Evolutionary conservation across 2,888 invertebrate species (phyloP), one percentile per base, ranked within the genome.

Genomic region (Blastobasis lacticolella): DNA sequence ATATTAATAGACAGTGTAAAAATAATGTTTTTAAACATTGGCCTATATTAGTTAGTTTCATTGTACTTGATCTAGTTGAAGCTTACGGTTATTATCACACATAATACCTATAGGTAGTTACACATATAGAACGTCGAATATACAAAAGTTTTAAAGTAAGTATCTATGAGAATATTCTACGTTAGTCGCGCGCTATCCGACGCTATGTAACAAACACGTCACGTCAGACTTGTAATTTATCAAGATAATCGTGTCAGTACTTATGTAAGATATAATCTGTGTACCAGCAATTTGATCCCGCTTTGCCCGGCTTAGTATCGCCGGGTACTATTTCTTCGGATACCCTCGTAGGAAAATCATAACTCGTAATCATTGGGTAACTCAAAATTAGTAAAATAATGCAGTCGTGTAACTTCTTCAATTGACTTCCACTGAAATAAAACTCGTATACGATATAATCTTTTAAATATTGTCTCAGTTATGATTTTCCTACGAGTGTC

Each of bases 31-130:
- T 79, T 80, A 82, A 84, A 86, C 77, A 80, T 84, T 86, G 85
- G 77, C 85, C 82, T 84, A 87, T 78, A 64, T 81, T 72, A 75
- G 74, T 81, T 77, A 72, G 68, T 77, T 81, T 84, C 83, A 85
- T 84, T 84, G 88, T 87, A 84, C 79, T 83, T 74, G 70, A 78
- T 75, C 83, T 86, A 86, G 74, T 79, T 81, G 79, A 79, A 81
- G 88, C 87, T 87, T 88, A 87, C 71, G 68, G 64, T 80, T 87
- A 87, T 86, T 88, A 88, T 88, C 88, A 88, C 88, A 88, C 88
- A 78, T 42, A 68, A 72, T 71, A 73, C 75, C 79, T 76, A 80
- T 81, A 81, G 75, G 10, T n/a, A 78, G 69, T 78, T 85, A 85
- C 73, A 81, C 75, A 75, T 75, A 75, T 73, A 64, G 69, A 76